A percentile compares a stretch with the other conserved stretches of the same genome.
Conservation (phyloP, 2,113 vertebrate genomes). For the Ceratotherium simum region DNA sequence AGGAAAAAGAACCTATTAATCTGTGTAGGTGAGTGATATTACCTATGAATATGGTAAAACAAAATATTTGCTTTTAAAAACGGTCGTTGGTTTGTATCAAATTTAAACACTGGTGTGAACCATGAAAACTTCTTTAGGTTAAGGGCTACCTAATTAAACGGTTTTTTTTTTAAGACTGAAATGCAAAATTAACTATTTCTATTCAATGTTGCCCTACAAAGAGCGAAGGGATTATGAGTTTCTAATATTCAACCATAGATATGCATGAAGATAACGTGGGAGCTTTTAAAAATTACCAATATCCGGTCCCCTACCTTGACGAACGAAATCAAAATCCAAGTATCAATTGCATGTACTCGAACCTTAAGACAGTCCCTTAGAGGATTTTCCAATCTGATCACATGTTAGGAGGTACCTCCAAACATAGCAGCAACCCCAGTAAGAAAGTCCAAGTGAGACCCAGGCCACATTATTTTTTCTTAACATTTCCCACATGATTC, state of each 20-base stretch:
- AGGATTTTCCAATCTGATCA: not conserved
- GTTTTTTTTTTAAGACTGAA: not conserved
- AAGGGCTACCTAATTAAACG: not conserved
- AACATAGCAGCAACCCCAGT: not conserved
- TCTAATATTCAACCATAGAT: not conserved
- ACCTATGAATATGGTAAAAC: not conserved
- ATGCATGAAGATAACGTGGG: not conserved
- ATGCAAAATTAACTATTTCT: not conserved
- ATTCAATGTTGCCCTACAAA: no score
- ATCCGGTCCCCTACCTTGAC: no score
- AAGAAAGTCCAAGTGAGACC: not conserved
- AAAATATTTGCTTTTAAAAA: slow-evolving; percentile 3
- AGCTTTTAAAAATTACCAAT: not conserved
- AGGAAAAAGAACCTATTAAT: no score
- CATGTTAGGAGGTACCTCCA: not conserved
- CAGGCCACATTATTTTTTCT: not conserved
- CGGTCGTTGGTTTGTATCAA: not conserved
- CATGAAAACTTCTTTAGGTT: not conserved
- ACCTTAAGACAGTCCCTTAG: not conserved
- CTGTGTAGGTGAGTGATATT: not conserved
- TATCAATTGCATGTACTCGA: not conserved
- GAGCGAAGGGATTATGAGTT: not conserved
- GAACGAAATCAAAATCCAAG: not conserved
- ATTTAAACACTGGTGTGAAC: not conserved
- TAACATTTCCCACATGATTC: not conserved